These are phyloP conservation scores for Patella pellucida DNA, from an alignment of 2,888 invertebrate species.

Conservation along the genomic window DNA sequence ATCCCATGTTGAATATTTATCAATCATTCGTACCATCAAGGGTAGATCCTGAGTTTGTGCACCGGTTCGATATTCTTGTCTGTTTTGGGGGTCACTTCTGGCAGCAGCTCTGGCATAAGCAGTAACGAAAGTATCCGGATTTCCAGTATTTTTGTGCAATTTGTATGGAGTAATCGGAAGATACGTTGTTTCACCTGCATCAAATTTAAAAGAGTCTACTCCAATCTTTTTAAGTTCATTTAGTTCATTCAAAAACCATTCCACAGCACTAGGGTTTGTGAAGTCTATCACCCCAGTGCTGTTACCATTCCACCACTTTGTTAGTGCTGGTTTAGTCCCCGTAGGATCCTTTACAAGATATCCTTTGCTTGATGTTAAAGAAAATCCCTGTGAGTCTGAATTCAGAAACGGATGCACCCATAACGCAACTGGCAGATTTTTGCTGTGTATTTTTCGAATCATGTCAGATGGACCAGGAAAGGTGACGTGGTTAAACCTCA, in stretches of 20 bases:
- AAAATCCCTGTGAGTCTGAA: conserved; percentile 83
- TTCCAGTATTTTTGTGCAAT: conserved; percentile 32
- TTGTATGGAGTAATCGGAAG: conserved; percentile 46
- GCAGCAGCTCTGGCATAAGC: conserved; percentile 50
- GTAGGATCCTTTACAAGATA: conserved; percentile 70
- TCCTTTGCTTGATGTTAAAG: conserved; percentile 78
- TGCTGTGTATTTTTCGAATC: conserved; percentile 72
- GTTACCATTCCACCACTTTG: conserved; percentile 87
- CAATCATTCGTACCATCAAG: conserved; percentile 84
- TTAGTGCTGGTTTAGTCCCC: conserved; percentile 48
- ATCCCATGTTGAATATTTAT: conserved; percentile 90
- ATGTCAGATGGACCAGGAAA: conserved; percentile 78
- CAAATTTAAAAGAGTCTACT: conserved; percentile 91
- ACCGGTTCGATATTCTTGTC: conserved; percentile 76
- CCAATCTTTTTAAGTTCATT: conserved; percentile 78
- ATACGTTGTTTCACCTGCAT: conserved; percentile 76
- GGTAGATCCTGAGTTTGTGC: conserved; percentile 72
- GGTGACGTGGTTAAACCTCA: conserved; percentile 79
- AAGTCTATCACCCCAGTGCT: conserved; percentile 82
- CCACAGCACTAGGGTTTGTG: conserved; percentile 84
- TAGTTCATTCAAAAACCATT: conserved; percentile 82
- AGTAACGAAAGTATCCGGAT: conserved; percentile 50
- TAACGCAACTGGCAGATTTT: conserved; percentile 82
- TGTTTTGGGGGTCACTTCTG: conserved; percentile 79
- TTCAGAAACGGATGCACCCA: conserved; percentile 75